Evolutionary conservation across 2,888 invertebrate genomes (phyloP).

Genomic region (Lycocerus yunnanus): DNA sequence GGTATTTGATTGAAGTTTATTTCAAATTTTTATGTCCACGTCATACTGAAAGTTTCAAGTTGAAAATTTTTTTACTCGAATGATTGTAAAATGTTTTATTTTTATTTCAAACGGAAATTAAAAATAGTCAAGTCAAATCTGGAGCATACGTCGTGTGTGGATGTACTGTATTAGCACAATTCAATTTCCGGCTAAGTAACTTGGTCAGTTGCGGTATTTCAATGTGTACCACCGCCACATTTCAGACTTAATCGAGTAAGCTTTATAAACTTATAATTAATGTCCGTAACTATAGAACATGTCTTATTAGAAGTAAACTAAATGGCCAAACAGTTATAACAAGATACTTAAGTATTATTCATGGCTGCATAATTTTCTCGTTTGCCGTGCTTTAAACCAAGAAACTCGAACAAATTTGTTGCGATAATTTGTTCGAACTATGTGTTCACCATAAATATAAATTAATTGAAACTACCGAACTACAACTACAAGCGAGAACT

Average conservation of each 20-base stretch:
- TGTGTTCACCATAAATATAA: slow-evolving; percentile 15
- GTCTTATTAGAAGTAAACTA: slow-evolving; percentile 21
- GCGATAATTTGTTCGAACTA: slow-evolving; percentile 22
- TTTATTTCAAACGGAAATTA: slow-evolving; percentile 17
- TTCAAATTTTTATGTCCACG: neutral
- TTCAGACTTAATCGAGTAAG: slow-evolving; percentile 7
- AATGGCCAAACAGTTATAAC: slow-evolving; percentile 17
- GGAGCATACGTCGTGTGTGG: neutral
- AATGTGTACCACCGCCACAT: neutral
- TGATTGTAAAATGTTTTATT: neutral
- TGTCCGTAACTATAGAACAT: slow-evolving; percentile 22
- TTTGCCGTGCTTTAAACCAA: slow-evolving; percentile 19
- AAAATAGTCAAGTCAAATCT: slow-evolving; percentile 7
- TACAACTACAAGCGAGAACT: slow-evolving; percentile 5
- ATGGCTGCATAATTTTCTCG: slow-evolving; percentile 29
- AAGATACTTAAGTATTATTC: slow-evolving; percentile 28
- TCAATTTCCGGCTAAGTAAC: slow-evolving; percentile 19
- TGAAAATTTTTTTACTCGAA: neutral
- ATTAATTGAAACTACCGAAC: slow-evolving; percentile 9
- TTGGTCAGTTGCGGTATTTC: slow-evolving; percentile 14
- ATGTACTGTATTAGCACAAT: slow-evolving; percentile 5
- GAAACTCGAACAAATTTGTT: slow-evolving; percentile 22
- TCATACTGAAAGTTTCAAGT: neutral
- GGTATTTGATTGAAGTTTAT: too few species aligned
- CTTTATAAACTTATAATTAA: slow-evolving; percentile 37